Evolutionary conservation across 2,888 invertebrate genomes (phyloP).

Genomic region (Orthosia gracilis): DNA sequence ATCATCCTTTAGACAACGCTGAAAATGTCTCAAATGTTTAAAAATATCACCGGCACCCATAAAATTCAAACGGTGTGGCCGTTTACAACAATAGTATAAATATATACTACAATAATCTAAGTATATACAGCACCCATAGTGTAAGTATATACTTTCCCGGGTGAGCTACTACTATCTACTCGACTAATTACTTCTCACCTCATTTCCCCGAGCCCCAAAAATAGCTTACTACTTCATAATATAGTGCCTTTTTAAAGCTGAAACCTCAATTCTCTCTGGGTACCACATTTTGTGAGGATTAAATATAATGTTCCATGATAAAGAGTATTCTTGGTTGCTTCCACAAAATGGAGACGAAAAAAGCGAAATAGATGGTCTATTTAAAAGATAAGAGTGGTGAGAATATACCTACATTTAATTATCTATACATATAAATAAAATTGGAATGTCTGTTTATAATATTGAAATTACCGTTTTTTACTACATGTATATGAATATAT

Average conservation of each 20-base stretch:
- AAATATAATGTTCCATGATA: slow-evolving; percentile 43
- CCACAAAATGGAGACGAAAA: slow-evolving; percentile 30
- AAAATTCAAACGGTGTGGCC: not conserved
- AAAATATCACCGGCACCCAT: too few relatives aligned
- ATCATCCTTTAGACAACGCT: too few relatives aligned
- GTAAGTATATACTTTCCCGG: too few relatives aligned
- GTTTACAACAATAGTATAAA: not conserved
- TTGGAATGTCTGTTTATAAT: too few relatives aligned
- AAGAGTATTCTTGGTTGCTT: slow-evolving; percentile 20
- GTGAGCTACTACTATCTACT: not conserved
- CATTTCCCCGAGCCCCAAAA: slow-evolving; percentile 10
- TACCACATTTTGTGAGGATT: slow-evolving; percentile 47
- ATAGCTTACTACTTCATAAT: slow-evolving; percentile 1
- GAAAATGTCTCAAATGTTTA: too few relatives aligned
- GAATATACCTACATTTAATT: not conserved
- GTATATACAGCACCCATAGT: not conserved
- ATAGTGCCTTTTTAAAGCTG: slow-evolving; percentile 31
- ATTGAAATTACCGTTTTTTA: too few relatives aligned
- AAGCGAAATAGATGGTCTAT: slow-evolving; percentile 11
- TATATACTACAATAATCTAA: not conserved
- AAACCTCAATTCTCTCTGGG: slow-evolving; percentile 41
- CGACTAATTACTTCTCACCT: slow-evolving; percentile 1
- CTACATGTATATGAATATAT: too few relatives aligned
- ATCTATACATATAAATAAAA: too few relatives aligned
- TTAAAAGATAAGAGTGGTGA: slow-evolving; percentile 19